Base-by-base conservation (phyloP, 1,140 invertebrate species). In the Nixonia krombeini region DNA sequence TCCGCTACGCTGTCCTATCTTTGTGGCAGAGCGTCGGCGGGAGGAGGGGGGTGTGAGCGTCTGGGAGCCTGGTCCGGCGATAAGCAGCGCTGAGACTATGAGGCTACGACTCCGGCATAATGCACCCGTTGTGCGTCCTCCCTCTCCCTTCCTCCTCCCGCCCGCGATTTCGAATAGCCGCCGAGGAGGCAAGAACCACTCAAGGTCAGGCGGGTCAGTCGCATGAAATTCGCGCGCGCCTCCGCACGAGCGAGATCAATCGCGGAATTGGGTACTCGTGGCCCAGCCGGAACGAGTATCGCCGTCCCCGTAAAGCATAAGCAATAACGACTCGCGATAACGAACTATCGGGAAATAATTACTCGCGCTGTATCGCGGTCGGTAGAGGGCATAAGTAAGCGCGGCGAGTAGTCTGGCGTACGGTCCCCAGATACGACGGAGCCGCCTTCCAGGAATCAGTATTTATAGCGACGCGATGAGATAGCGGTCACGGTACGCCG, bases 391-490 rank as follows among this genome's bases (percentile, higher is more conserved):
- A 78, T 83, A 82, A 84, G 79, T 83, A 78, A 82, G 75, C 70
- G 76, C 75, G 72, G 74, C 76, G 78, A 73, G 73, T 79, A 72
- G 50, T 28, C 13, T 37, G 73, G 68, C 73, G 66, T 76, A 73
- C 74, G 67, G 74, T 75, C 66, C 63, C 52, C 59, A 74, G 76
- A 80, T 79, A 82, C 59, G 51, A n/a, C n/a, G 68, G 72, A 74
- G 73, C 79, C 74, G 75, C 76, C 81, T 85, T 85, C 81, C 82
- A 81, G 67, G 81, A 83, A 84, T 83, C 79, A 78, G 81, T 84
- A 84, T 85, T 85, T 84, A 85, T 85, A 83, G 81, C 80, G 81
- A 84, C 81, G 77, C 78, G 77, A 82, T 79, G 78, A 80, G 83
- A 85, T 84, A 84, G 77, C 74, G 75, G 62, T 75, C 72, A 76